phyloP scores from a whole-genome alignment of 2,888 invertebrate genomes.

The Acronicta psi region DNA sequence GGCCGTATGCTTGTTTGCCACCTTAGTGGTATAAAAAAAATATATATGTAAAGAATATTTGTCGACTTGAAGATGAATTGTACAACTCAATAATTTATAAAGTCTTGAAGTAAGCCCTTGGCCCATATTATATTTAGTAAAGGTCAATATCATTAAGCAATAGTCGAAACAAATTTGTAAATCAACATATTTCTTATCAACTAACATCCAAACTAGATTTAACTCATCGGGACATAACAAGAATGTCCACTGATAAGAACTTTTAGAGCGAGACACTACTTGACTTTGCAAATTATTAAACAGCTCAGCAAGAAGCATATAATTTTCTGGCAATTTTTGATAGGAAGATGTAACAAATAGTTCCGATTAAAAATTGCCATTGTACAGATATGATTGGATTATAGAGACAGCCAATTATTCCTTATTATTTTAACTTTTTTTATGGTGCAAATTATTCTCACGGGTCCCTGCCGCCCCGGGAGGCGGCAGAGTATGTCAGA shows the following conservation, averaged over 20 bases:
- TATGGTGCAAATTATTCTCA: too few relatives aligned
- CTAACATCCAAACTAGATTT: slow-evolving; percentile 2
- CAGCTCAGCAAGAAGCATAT: slow-evolving; percentile 7
- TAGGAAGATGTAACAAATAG: too few relatives aligned
- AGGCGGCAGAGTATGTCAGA: too few relatives aligned
- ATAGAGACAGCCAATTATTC: too few relatives aligned
- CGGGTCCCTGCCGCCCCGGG: too few relatives aligned
- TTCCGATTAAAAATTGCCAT: too few relatives aligned
- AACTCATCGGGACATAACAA: slow-evolving; percentile 7
- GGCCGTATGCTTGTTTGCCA: too few relatives aligned
- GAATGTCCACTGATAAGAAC: slow-evolving; percentile 2
- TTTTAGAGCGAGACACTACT: background rate
- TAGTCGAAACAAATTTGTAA: slow-evolving; percentile 18
- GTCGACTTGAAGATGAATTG: too few relatives aligned
- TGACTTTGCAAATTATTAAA: background rate
- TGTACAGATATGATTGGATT: too few relatives aligned
- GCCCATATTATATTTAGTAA: slow-evolving; percentile 7
- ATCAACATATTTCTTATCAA: slow-evolving; percentile 15
- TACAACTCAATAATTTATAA: background rate
- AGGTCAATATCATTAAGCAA: slow-evolving; percentile 40
- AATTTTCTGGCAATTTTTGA: background rate
- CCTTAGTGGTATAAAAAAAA: too few relatives aligned
- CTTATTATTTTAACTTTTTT: too few relatives aligned
- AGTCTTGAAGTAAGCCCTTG: background rate
- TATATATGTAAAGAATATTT: too few relatives aligned